Evolutionary conservation across 2,797 vertebrate species (phyloP), one percentile per base, ranked within the genome.

Genomic region (Acrossocheilus wenchowensis): DNA sequence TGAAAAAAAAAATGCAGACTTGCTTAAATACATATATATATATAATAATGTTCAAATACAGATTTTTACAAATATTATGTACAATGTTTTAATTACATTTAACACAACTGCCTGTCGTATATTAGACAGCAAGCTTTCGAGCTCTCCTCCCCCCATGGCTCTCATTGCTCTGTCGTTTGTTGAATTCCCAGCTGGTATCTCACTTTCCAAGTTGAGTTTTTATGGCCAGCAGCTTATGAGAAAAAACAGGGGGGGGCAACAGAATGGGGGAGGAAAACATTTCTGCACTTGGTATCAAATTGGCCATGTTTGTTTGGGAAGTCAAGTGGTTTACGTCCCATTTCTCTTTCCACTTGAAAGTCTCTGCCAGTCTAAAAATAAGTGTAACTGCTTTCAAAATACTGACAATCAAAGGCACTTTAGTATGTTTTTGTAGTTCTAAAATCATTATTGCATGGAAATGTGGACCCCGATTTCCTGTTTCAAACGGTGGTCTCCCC

Each of bases 21-120:
- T 91, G 94, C 94, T 97, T 96, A 97, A 98, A 97, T 97, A 98
- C 94, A 97, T 97, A 97, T 97, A 97, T 97, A 97, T 97, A 96
- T 97, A 96, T 96, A 95, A 96, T 96, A 96, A 94, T 92, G 93
- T 96, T 95, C 68, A 90, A 81, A 90, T 90, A 86, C 85, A 83
- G 87, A 87, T 93, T 95, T 95, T 92, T 97, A 97, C 96, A 97
- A 96, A 95, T 93, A 93, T 92, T 98, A 98, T 98, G 95, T 98
- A 99, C 97, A 98, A 86, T 90, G 87, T 52, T 86, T 90, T 89
- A 93, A 96, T 96, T 96, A 96, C 96, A 96, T 82, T 88, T 91
- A 92, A 92, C 89, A 91, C 86, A 93, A 92, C 92, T 91, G 83
- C 92, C 88, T 91, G 93, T 91, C 90, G 81, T 71, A 74, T 79